Base-by-base conservation (phyloP, 2,113 vertebrate genomes). In the Callipepla californica region DNA sequence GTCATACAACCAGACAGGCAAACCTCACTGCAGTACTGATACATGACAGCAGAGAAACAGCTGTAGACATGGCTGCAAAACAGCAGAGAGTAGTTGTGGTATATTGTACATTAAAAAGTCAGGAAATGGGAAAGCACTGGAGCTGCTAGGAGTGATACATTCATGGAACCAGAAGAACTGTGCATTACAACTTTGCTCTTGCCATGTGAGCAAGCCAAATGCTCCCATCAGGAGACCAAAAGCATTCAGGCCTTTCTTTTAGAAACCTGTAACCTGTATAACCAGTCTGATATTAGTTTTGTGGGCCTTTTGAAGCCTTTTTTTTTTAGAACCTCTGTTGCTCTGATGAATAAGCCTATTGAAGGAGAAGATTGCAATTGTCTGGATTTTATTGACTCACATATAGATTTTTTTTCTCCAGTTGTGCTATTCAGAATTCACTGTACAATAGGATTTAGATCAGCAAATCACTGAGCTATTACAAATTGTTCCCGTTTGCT, bases 111-210 rank as follows among this genome's bases (percentile, higher is more conserved):
- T 16, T 53, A 15, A 28, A 14, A 14, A 53, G 26, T 16, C 26
- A 53, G 51, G 51, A 53, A 53, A 28, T 28, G 26, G 51, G 51
- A 53, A 53, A 53, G 14, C 51, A 16, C 26, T 53, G 51, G 26
- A 53, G 26, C 51, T 53, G 26, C 26, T 28, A 28, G 26, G 26
- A 53, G 14, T 53, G 51, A 53, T 28, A 28, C 51, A 53, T 53
- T 53, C 26, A 53, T 28, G 26, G 8, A 53, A 20, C 59, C 75
- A 87, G 55, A 75, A 89, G 59, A 89, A 58, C 83, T 57, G 48
- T 91, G 84, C 93, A 91, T 93, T 90, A 69, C 78, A 75, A 65
- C 76, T 85, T 83, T 85, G 59, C 13, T 73, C 12, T 61, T 89
- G 67, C 59, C n/a, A 17, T 21, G 30, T 58, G 25, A 11, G 40